Evolutionary conservation across 2,797 vertebrate genomes (phyloP), one percentile per base, ranked within the genome.

Genomic region (Epinephelus coioides): DNA sequence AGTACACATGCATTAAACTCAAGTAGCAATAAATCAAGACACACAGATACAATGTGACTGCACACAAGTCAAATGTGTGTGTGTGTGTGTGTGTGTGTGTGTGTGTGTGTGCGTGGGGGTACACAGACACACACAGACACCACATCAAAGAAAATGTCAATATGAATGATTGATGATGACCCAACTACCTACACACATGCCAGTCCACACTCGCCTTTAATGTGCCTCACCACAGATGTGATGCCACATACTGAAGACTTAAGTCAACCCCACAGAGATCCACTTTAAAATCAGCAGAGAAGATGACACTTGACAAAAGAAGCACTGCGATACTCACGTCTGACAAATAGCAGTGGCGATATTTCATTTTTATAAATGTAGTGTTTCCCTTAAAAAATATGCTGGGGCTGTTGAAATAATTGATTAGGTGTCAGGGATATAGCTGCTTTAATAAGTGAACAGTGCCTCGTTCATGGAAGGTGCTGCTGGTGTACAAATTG

Each of bases 131-230:
- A 64, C 4, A 34, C 49, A 47, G 78, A 75, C 79, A 76, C 69
- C 55, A 49, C 80, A 90, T 92, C 83, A 94, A 88, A 91, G 73
- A 57, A 91, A 92, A 94, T 88, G 89, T 85, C 90, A 88, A 19
- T 64, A 89, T 93, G 90, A 93, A 93, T 90, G 91, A 92, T 92
- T 90, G 88, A 94, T 92, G 90, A 59, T 25, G 64, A 82, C 62
- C 83, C 49, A 30, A 25, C 86, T 79, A 69, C 83, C 73, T 63
- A 70, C 84, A 74, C 82, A 81, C 72, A 54, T 34, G 82, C 62
- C 73, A 55, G 73, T 74, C 38, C 40, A 54, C 34, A 50, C 49
- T 49, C 30, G 18, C 23, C 38, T 84, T 86, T 65, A 75, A 79
- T 62, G 50, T 19, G 25, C 6, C 47, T 46, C 49, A 50, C 50